Conservation (phyloP, 2,888 invertebrate species). For the Petrophora chlorosata region DNA sequence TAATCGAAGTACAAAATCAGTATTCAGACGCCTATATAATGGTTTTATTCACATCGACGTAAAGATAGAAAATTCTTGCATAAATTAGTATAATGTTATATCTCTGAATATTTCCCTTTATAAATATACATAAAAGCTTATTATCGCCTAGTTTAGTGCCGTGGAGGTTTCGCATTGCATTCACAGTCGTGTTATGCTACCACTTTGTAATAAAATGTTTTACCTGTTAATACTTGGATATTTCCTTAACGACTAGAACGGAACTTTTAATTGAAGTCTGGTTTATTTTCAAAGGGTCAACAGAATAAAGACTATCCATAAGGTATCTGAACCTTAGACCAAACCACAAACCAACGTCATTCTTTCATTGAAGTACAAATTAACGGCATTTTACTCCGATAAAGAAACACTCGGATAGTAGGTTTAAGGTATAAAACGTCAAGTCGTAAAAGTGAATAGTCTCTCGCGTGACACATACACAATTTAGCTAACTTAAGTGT, state of each 20-base stretch:
- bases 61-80: slow-evolving; percentile 39
- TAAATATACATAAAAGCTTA: slow-evolving; percentile 32
- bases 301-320: slow-evolving; percentile 10
- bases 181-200: slow-evolving; percentile 23
- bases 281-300: slow-evolving; percentile 14
- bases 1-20: slow-evolving; percentile 34
- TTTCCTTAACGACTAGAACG: slow-evolving; percentile 23
- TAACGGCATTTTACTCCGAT: slow-evolving; percentile 18
- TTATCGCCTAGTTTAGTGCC: slow-evolving; percentile 30
- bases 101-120: slow-evolving; percentile 30
- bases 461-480: slow-evolving; percentile 18
- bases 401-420: slow-evolving; percentile 26
- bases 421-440: slow-evolving; percentile 19
- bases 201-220: slow-evolving; percentile 32
- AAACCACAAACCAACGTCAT: not conserved
- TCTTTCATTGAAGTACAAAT: slow-evolving; percentile 1
- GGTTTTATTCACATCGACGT: slow-evolving; percentile 35
- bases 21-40: slow-evolving; percentile 32
- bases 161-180: slow-evolving; percentile 27
- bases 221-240: slow-evolving; percentile 26
- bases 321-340: not conserved
- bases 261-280: slow-evolving; percentile 27
- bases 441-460: slow-evolving; percentile 29
- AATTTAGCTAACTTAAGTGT: not conserved
- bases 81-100: slow-evolving; percentile 39